Evolutionary conservation across 1,140 invertebrate species (phyloP).

Genomic region (Heliconius hewitsoni): DNA sequence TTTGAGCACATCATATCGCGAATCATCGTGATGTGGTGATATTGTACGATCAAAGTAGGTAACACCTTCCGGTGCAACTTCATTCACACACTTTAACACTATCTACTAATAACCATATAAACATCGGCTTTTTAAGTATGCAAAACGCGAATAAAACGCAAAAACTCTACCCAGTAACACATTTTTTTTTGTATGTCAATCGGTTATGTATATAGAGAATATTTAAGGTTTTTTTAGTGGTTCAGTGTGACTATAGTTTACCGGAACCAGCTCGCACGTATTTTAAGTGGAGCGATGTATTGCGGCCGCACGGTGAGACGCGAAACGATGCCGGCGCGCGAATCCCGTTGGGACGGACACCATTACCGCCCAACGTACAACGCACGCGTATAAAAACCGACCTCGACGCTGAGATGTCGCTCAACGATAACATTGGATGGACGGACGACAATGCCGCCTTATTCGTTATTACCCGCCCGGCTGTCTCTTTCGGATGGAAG

Average conservation of each 20-base stretch:
- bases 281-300: constrained; percentile 77
- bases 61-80: constrained; percentile 44
- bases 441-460: constrained; percentile 62
- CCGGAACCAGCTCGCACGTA: constrained; percentile 73
- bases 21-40: constrained; percentile 54
- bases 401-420: constrained; percentile 68
- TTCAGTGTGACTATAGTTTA: constrained; percentile 59
- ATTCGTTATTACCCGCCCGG: constrained; percentile 43
- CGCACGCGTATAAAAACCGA: constrained; percentile 72
- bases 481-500: constrained; percentile 59
- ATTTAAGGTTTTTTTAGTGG: constrained; percentile 12
- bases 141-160: constrained; percentile 6
- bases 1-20: constrained; percentile 55
- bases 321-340: constrained; percentile 74
- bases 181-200: constrained; percentile 15
- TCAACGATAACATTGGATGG: constrained; percentile 65
- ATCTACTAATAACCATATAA: constrained; percentile 11
- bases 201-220: constrained; percentile 4
- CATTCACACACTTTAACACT: constrained; percentile 25
- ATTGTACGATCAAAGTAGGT: constrained; percentile 44
- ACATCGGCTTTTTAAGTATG: neutral
- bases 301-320: constrained; percentile 75
- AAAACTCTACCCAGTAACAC: constrained; percentile 17
- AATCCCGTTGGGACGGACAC: constrained; percentile 76
- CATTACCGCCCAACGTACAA: constrained; percentile 71